Percentiles rank a stretch among this genome's conserved stretches.
Conservation (phyloP, 1,140 invertebrate species). For the Ooceraea biroi region DNA sequence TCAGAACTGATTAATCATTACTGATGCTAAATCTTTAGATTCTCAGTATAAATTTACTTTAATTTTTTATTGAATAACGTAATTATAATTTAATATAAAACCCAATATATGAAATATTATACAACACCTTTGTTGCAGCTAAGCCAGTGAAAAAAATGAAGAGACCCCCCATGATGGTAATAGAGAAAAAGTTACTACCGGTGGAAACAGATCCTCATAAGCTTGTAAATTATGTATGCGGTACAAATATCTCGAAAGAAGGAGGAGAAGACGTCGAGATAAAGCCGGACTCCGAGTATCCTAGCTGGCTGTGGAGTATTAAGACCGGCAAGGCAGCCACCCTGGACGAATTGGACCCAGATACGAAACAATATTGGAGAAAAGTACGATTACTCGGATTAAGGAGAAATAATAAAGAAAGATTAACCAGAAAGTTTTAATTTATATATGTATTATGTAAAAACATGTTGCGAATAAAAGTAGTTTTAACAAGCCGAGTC, state of each 20-base stretch:
- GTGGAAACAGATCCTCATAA: constrained; percentile 95
- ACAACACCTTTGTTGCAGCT: constrained; percentile 4
- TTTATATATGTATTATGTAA: not conserved
- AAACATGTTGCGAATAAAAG: constrained; percentile 10
- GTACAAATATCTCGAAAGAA: constrained; percentile 93
- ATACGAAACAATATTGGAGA: constrained; percentile 94
- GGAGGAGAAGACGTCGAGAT: constrained; percentile 93
- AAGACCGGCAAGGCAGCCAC: constrained; percentile 87
- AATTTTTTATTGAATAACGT: not conserved
- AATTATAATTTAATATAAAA: constrained; percentile 7
- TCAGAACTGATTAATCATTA: constrained; percentile 12
- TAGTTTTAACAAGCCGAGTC: not conserved
- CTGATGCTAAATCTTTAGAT: not conserved
- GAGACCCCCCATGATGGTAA: constrained; percentile 87
- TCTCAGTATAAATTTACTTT: too few relatives aligned
- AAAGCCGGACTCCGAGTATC: constrained; percentile 95
- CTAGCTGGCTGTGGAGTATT: constrained; percentile 96
- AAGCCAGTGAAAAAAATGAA: constrained; percentile 81
- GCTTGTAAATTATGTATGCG: constrained; percentile 94
- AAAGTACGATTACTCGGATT: constrained; percentile 88
- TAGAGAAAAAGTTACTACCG: constrained; percentile 91
- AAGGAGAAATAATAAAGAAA: constrained; percentile 88
- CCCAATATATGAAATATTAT: constrained; percentile 24
- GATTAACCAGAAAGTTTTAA: constrained; percentile 82
- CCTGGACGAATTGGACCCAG: constrained; percentile 92